A percentile compares a stretch with the other conserved stretches of the same genome.
These are phyloP conservation scores for Athrips mouffetella DNA, from an alignment of 2,888 invertebrate species.

Conservation along the genomic window DNA sequence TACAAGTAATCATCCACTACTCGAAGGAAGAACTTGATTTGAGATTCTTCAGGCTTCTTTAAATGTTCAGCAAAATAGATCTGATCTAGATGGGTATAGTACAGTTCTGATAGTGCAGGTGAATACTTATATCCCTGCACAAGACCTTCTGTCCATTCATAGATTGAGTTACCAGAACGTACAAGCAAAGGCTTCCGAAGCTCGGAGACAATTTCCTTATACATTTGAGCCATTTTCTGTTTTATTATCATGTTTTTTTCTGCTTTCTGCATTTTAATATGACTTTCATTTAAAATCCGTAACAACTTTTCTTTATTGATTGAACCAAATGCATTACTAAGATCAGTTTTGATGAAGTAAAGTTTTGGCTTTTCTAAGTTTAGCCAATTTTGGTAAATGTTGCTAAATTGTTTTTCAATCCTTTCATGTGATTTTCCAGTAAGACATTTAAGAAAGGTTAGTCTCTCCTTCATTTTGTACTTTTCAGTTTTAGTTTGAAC, in stretches of 20 bases:
- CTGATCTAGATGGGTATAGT: constrained; percentile 60
- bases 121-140: constrained; percentile 73
- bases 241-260: constrained; percentile 45
- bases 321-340: constrained; percentile 72
- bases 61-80: constrained; percentile 48
- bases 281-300: constrained; percentile 50
- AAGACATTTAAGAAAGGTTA: constrained; percentile 49
- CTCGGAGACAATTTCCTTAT: constrained; percentile 55
- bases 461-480: constrained; percentile 55
- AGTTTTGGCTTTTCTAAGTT: constrained; percentile 51
- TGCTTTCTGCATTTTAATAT: constrained; percentile 41
- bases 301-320: constrained; percentile 54
- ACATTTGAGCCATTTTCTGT: constrained; percentile 50
- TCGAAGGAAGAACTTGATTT: constrained; percentile 55
- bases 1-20: constrained; percentile 73
- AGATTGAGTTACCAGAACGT: constrained; percentile 66
- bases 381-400: constrained; percentile 51
- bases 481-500: constrained; percentile 41
- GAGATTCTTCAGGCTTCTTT: constrained; percentile 29
- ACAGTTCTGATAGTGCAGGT: constrained; percentile 69
- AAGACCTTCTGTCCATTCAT: constrained; percentile 65
- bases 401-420: constrained; percentile 48
- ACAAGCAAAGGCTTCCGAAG: constrained; percentile 58
- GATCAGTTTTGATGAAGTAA: constrained; percentile 68
- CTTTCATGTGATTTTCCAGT: constrained; percentile 37